Evolutionary conservation across 2,113 vertebrate species (phyloP).

Genomic region (Recurvirostra avosetta): DNA sequence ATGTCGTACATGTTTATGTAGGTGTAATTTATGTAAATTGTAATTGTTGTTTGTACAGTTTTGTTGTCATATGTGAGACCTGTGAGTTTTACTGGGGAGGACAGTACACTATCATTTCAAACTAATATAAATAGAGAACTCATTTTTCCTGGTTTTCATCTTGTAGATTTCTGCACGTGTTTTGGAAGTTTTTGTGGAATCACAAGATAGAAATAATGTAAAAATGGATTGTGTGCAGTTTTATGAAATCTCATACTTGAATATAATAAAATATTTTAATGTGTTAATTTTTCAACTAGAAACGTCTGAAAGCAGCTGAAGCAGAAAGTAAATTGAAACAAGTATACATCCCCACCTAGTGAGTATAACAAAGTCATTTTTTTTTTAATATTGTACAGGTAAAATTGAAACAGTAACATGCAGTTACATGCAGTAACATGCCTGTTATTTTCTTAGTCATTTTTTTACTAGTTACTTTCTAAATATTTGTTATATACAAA

Average conservation of each 20-base stretch:
- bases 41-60: neutral
- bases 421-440: too few relatives aligned
- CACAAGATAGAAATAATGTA: neutral
- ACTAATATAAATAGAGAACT: neutral
- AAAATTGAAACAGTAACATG: neutral
- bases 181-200: neutral
- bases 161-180: neutral
- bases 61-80: neutral
- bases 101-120: neutral
- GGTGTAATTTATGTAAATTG: neutral
- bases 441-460: neutral
- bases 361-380: conserved; percentile 72
- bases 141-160: neutral
- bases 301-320: conserved; percentile 95
- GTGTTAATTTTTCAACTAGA: conserved; percentile 78
- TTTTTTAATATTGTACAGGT: neutral
- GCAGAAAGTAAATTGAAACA: conserved; percentile 98
- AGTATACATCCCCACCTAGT: conserved; percentile 99
- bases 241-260: neutral
- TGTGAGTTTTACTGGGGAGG: neutral
- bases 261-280: conserved; percentile 26
- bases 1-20: neutral
- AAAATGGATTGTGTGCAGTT: neutral
- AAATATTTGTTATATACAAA: neutral
- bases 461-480: neutral